Evolutionary conservation across 2,888 invertebrate species (phyloP).

Genomic region (Ichneumon xanthorius): DNA sequence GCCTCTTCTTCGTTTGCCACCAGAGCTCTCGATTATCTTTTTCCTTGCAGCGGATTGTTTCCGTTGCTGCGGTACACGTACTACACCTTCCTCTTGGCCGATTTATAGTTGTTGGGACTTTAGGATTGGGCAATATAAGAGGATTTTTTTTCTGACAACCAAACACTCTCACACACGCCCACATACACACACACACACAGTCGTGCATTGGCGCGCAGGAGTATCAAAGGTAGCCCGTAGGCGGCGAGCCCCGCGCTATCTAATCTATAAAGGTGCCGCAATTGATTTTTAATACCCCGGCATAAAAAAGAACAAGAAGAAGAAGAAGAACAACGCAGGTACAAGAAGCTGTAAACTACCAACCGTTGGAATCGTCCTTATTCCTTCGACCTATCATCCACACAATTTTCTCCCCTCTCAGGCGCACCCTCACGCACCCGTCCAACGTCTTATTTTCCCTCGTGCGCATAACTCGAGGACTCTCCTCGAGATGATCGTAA

Average conservation of each 20-base stretch:
- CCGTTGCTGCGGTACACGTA: conserved; percentile 60
- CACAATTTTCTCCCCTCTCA: conserved; percentile 55
- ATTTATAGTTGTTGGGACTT: conserved; percentile 80
- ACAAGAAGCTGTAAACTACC: conserved; percentile 70
- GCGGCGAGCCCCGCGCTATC: conserved; percentile 50
- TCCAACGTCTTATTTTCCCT: conserved; percentile 18
- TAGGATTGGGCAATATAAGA: conserved; percentile 73
- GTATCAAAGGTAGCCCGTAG: conserved; percentile 16
- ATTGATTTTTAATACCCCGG: conserved; percentile 77
- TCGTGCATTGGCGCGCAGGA: neutral
- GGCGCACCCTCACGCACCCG: conserved; percentile 57
- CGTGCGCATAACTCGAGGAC: conserved; percentile 10
- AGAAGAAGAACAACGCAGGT: neutral
- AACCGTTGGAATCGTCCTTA: conserved; percentile 15
- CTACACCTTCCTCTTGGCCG: conserved; percentile 73
- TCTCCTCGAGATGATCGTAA: conserved; percentile 25
- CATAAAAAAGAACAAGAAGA: conserved; percentile 64
- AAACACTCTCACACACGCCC: neutral
- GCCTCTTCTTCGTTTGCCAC: conserved; percentile 69
- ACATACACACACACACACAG: neutral
- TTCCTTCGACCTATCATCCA: conserved; percentile 50
- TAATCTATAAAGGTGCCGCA: conserved; percentile 77
- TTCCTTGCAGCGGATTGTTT: conserved; percentile 43
- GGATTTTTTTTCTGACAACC: neutral
- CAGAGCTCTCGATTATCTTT: conserved; percentile 48